Evolutionary conservation across 2,888 invertebrate species (phyloP), one percentile per base, ranked within the genome.

Genomic region (Spisula solida): DNA sequence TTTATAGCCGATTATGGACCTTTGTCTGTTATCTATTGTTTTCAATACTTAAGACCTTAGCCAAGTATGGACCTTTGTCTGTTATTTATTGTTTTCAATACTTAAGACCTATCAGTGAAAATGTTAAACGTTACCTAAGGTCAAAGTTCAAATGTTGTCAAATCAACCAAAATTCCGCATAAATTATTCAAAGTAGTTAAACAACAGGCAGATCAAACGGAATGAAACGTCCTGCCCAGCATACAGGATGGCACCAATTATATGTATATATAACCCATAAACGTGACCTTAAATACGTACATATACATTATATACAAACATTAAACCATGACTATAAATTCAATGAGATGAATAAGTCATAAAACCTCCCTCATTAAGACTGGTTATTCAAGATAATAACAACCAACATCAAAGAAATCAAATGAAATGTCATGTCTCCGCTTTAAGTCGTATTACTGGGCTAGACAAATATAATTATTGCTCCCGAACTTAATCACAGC

Each of bases 271-370:
- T 31, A 75, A 75, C 75, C 29, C 0, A 34, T 75, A 75, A 85
- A 75, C 29, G 60, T 79, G 79, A 29, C 85, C 31, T 31, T 31
- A 85, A 79, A 48, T 31, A 34, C 47, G 6, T 25, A 29, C 0
- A 56, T 55, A 75, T 85, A 56, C 56, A 79, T 18, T n/a, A 51
- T 31, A 51, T 31, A 75, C 75, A 75, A 79, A 75, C 70, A 75
- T 78, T 48, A 83, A 78, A 78, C 34, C 55, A 78, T 56, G 85
- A 78, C 85, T 56, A 85, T 79, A 55, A 79, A 85, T 78, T 55
- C 25, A 79, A 51, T 55, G 18, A 79, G 79, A 56, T 41, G 48
- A 85, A 85, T 85, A 85, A 85, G 55, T 79, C 85, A 85, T 85
- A 85, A 85, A 85, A 34, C 16, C 31, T 34, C 31, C 2, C 78